phyloP scores from a whole-genome alignment of 2,797 vertebrate genomes.

The Clarias pachynema region DNA sequence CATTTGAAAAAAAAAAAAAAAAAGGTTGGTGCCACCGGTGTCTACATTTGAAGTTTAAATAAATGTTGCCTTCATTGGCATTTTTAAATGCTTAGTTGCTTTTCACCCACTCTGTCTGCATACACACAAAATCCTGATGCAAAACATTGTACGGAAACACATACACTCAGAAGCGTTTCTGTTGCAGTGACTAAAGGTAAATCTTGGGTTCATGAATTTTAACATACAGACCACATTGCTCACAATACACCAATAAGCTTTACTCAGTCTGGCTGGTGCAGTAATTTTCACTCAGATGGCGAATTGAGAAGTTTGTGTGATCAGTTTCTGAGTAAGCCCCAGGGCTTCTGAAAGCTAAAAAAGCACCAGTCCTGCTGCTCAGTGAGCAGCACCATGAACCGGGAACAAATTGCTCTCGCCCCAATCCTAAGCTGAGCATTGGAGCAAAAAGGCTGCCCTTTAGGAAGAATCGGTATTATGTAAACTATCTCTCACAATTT shows the following conservation, averaged over 20 bases:
- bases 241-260: background rate
- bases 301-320: slow-evolving; percentile 1
- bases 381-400: slow-evolving; percentile 15
- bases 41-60: too few species aligned
- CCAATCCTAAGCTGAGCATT: slow-evolving; percentile 7
- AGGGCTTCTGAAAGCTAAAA: slow-evolving; percentile 26
- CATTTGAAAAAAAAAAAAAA: too few species aligned
- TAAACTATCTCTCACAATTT: background rate
- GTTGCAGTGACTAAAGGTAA: background rate
- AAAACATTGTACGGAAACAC: slow-evolving; percentile 13
- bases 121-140: slow-evolving; percentile 43
- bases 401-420: slow-evolving; percentile 27
- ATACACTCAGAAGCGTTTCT: slow-evolving; percentile 8
- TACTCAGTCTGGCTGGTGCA: background rate
- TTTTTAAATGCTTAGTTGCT: too few species aligned
- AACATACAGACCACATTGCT: background rate
- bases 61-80: too few species aligned
- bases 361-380: slow-evolving; percentile 24
- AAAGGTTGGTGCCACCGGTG: too few species aligned
- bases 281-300: background rate
- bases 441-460: background rate
- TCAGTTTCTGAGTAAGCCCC: slow-evolving; percentile 39
- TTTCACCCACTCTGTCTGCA: background rate
- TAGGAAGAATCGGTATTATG: background rate
- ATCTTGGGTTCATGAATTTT: background rate